A percentile compares a stretch with the other conserved stretches of the same genome.
phyloP scores from a whole-genome alignment of 2,797 vertebrate genomes.

The Acanthopagrus latus region DNA sequence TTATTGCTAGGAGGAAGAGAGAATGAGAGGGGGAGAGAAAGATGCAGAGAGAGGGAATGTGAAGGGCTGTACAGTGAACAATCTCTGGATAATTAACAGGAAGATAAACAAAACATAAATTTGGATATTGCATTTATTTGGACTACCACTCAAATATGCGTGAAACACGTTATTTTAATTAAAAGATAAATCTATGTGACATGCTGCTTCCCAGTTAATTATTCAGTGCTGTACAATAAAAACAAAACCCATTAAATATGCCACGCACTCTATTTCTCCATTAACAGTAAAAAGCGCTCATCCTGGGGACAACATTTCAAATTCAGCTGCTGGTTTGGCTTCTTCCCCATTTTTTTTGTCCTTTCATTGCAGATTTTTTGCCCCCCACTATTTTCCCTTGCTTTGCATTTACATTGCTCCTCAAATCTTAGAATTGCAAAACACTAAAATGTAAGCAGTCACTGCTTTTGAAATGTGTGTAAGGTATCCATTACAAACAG shows the following conservation, averaged over 20 bases:
- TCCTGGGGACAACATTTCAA: conserved; percentile 98
- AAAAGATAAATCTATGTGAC: conserved; percentile 99
- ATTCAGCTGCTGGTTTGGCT: conserved; percentile 66
- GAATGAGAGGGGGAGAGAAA: conserved; percentile 56
- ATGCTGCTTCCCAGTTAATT: conserved; percentile 99
- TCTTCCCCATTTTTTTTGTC: conserved; percentile 44
- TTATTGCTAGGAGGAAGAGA: conserved; percentile 88
- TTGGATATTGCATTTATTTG: conserved; percentile 99
- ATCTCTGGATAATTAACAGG: conserved; percentile 99
- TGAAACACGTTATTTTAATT: conserved; percentile 99
- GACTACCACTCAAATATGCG: conserved; percentile 99
- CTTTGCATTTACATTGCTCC: conserved; percentile 52
- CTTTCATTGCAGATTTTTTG: conserved; percentile 54
- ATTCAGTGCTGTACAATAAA: conserved; percentile 99
- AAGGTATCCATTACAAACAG: conserved; percentile 4
- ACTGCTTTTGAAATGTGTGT: conserved; percentile 24
- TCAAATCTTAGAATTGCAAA: conserved; percentile 31
- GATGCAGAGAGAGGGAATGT: conserved; percentile 82
- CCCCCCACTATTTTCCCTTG: conserved; percentile 5
- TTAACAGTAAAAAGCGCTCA: conserved; percentile 98
- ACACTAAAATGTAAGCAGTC: conserved; percentile 19
- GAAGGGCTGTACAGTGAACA: conserved; percentile 94
- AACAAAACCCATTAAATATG: conserved; percentile 99
- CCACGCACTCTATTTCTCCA: conserved; percentile 99
- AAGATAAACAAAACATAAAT: conserved; percentile 99